A percentile compares a stretch with the other conserved stretches of the same genome.
Evolutionary conservation across 2,888 invertebrate species (phyloP).

Genomic region (Sminthurides aquaticus): DNA sequence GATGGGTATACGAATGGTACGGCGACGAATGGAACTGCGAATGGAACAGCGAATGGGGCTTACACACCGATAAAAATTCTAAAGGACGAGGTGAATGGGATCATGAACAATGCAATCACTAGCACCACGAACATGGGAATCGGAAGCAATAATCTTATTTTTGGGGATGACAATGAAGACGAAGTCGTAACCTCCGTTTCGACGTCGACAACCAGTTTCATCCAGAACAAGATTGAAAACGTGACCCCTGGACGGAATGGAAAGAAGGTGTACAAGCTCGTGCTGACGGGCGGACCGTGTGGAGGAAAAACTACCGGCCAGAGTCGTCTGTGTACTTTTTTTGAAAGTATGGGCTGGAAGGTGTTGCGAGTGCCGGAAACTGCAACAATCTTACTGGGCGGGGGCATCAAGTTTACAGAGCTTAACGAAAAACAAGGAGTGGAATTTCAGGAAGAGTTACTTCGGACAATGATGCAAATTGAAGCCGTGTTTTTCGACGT

Average conservation of each 20-base stretch:
- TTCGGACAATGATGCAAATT: constrained; percentile 94
- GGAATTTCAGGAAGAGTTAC: constrained; percentile 92
- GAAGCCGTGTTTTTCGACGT: constrained; percentile 91
- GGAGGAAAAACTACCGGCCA: constrained; percentile 98
- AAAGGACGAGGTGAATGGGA: not conserved
- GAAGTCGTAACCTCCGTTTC: not conserved
- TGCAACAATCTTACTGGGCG: constrained; percentile 93
- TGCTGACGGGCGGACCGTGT: constrained; percentile 91
- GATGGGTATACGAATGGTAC: not conserved
- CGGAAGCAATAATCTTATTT: not conserved
- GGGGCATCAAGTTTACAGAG: constrained; percentile 94
- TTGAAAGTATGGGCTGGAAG: constrained; percentile 99
- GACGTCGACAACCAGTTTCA: not conserved
- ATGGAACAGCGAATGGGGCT: not conserved
- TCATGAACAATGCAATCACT: not conserved
- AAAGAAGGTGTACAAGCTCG: constrained; percentile 72
- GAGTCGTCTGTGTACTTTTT: constrained; percentile 89
- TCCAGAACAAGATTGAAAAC: not conserved
- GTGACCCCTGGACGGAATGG: not conserved
- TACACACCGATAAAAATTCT: no score
- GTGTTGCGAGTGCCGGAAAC: constrained; percentile 99
- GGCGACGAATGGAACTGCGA: not conserved
- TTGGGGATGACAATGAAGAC: not conserved
- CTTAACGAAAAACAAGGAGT: constrained; percentile 81
- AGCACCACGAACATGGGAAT: not conserved